Evolutionary conservation across 2,888 invertebrate species (phyloP).

Genomic region (Hirtodrosophila confusa): DNA sequence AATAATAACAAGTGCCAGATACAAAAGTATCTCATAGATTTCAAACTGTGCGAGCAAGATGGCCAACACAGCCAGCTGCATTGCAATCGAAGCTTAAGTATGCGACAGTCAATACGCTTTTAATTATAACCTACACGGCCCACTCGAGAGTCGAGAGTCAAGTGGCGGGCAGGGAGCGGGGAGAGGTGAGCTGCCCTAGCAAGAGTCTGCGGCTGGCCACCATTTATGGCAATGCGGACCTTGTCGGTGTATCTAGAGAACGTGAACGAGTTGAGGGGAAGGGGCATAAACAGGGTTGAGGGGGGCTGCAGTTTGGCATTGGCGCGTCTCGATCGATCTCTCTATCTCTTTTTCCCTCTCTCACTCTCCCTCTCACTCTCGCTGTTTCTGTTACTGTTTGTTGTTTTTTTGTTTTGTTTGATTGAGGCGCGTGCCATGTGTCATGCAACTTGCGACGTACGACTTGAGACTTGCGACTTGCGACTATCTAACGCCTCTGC

Average conservation of each 20-base stretch:
- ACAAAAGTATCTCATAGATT: conserved; percentile 35
- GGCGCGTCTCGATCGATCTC: conserved; percentile 29
- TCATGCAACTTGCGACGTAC: conserved; percentile 66
- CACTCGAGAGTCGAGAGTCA: conserved; percentile 29
- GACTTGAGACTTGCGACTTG: conserved; percentile 51
- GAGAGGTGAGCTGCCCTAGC: conserved; percentile 58
- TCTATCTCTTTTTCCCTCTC: not conserved
- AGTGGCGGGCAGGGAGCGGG: not conserved
- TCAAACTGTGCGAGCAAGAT: conserved; percentile 55
- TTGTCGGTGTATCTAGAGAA: conserved; percentile 44
- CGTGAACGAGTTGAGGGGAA: conserved; percentile 15
- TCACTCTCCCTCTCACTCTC: conserved; percentile 2
- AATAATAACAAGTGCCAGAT: conserved; percentile 55
- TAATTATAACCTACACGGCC: conserved; percentile 69
- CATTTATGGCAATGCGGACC: conserved; percentile 76
- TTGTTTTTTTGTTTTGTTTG: conserved; percentile 31
- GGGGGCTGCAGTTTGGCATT: conserved; percentile 52
- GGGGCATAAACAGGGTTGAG: not conserved
- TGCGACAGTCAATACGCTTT: conserved; percentile 74
- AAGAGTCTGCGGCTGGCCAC: conserved; percentile 55
- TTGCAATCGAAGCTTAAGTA: conserved; percentile 53
- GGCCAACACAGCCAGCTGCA: conserved; percentile 22
- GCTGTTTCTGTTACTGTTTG: conserved; percentile 10
- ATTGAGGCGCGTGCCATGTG: conserved; percentile 78
- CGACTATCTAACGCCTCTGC: conserved; percentile 79